Conservation (phyloP, 1,140 invertebrate genomes). For the Diuraphis noxia region DNA sequence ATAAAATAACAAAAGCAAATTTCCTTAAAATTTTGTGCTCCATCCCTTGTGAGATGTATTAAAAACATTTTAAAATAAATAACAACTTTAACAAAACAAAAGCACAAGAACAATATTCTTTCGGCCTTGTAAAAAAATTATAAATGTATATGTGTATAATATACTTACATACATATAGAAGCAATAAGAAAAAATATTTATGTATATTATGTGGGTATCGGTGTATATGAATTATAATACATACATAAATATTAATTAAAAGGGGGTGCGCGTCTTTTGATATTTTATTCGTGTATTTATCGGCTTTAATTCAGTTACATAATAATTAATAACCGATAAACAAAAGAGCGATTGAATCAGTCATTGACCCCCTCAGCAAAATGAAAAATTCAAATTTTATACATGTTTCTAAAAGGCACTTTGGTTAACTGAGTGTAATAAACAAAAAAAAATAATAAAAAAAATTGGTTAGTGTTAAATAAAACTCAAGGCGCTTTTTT, state of each 20-base stretch:
- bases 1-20: neutral
- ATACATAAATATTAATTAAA: conserved; percentile 14
- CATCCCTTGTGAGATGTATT: neutral
- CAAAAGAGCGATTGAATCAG: conserved; percentile 42
- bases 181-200: neutral
- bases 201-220: conserved; percentile 2
- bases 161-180: neutral
- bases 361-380: neutral
- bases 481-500: conserved; percentile 52
- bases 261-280: conserved; percentile 40
- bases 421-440: conserved; percentile 15
- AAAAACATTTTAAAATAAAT: conserved; percentile 33
- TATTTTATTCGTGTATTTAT: conserved; percentile 12
- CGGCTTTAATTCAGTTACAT: neutral
- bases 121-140: neutral
- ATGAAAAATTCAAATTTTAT: conserved; percentile 14
- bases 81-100: conserved; percentile 50
- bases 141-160: neutral
- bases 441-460: neutral
- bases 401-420: conserved; percentile 35
- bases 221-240: neutral
- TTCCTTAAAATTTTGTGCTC: neutral
- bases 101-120: conserved; percentile 7
- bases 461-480: neutral
- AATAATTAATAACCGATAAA: conserved; percentile 32